Evolutionary conservation across 1,140 invertebrate species (phyloP).

Genomic region (Penaeus vannamei): DNA sequence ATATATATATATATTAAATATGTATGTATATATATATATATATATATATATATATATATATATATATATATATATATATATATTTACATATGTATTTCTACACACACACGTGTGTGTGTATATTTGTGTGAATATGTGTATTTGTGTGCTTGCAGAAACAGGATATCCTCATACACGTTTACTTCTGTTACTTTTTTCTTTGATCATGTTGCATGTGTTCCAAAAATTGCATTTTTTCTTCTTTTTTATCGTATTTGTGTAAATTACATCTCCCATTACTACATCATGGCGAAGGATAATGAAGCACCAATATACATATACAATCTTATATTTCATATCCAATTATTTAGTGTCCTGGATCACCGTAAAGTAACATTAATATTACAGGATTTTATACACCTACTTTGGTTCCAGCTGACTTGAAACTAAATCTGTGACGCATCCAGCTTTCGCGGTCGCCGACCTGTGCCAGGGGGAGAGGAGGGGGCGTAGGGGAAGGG

Average conservation of each 20-base stretch:
- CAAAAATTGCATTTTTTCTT: background rate
- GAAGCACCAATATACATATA: slow-evolving; percentile 14
- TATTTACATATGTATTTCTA: too few relatives aligned
- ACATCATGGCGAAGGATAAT: background rate
- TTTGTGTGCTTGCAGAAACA: background rate
- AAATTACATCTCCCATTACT: background rate
- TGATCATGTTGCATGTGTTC: too few relatives aligned
- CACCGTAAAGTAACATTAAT: slow-evolving; percentile 14
- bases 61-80: too few relatives aligned
- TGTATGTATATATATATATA: too few relatives aligned
- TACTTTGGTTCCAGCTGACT: slow-evolving; percentile 53
- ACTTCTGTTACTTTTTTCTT: too few relatives aligned
- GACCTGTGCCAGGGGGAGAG: too few relatives aligned
- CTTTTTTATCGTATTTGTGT: background rate
- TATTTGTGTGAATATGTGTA: background rate
- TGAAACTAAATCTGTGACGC: slow-evolving; percentile 19
- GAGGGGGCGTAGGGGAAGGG: too few relatives aligned
- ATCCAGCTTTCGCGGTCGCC: background rate
- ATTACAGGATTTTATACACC: slow-evolving; percentile 33
- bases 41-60: too few relatives aligned
- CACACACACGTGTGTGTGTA: background rate
- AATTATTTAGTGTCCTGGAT: slow-evolving; percentile 31
- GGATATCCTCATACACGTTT: background rate
- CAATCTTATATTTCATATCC: slow-evolving; percentile 36
- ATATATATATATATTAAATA: too few relatives aligned